Conservation (phyloP, 2,888 invertebrate genomes). For the Autographa pulchrina region DNA sequence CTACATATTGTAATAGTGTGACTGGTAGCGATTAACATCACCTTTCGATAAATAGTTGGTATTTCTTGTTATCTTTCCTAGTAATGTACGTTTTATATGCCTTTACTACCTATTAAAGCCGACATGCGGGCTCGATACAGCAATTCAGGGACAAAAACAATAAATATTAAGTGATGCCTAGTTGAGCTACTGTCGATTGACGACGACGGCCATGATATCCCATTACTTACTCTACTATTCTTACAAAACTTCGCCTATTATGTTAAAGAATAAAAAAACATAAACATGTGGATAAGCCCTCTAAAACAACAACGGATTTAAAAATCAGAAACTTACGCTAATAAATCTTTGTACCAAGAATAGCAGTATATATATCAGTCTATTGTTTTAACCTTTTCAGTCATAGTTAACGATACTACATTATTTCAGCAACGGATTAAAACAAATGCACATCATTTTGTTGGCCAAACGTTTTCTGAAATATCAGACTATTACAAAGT, state of each 20-base stretch:
- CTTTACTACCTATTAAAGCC: slow-evolving; percentile 5
- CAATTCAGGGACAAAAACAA: slow-evolving; percentile 53
- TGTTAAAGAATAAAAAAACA: too few species aligned
- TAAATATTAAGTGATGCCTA: slow-evolving; percentile 43
- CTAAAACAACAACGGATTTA: too few species aligned
- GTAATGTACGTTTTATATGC: not conserved
- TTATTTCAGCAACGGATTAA: too few species aligned
- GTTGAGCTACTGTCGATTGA: slow-evolving; percentile 36
- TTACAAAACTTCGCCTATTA: too few species aligned
- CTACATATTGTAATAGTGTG: not conserved
- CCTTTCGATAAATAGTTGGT: not conserved
- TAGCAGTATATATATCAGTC: too few species aligned
- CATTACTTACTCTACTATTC: not conserved
- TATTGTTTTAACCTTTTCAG: too few species aligned
- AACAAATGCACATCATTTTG: too few species aligned
- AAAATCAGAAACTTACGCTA: too few species aligned
- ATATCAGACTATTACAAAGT: not conserved
- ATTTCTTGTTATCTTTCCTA: not conserved
- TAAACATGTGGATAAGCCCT: too few species aligned
- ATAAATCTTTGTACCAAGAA: too few species aligned
- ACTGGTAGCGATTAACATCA: slow-evolving; percentile 1
- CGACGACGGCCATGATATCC: slow-evolving; percentile 11
- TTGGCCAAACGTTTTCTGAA: too few species aligned
- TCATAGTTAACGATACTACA: too few species aligned
- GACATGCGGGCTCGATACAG: slow-evolving; percentile 14